Conservation (phyloP, 1,140 invertebrate genomes). For the Anagrus nilaparvatae region DNA sequence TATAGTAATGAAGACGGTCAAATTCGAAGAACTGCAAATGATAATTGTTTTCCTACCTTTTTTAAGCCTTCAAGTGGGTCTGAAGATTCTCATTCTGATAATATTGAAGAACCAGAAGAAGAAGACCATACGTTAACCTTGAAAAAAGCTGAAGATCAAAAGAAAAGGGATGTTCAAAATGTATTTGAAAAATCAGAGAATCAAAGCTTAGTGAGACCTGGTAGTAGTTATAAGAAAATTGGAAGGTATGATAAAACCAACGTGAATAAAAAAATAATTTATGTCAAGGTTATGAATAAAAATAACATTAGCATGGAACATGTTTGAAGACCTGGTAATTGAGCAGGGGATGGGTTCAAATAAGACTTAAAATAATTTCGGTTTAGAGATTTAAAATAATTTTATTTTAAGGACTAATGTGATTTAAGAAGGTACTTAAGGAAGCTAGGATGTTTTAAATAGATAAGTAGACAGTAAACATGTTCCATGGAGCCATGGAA, state of each 20-base stretch:
- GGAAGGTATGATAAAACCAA: slow-evolving; percentile 27
- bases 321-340: too few relatives aligned
- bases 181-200: slow-evolving; percentile 35
- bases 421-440: too few relatives aligned
- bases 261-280: too few relatives aligned
- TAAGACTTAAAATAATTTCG: too few relatives aligned
- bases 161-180: slow-evolving; percentile 35
- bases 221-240: slow-evolving; percentile 35
- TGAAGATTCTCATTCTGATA: slow-evolving; percentile 16
- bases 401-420: too few relatives aligned
- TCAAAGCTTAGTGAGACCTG: slow-evolving; percentile 18
- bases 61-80: slow-evolving; percentile 12
- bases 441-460: too few relatives aligned
- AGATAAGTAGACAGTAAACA: too few relatives aligned
- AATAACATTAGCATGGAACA: too few relatives aligned
- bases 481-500: too few relatives aligned
- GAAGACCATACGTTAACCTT: slow-evolving; percentile 38
- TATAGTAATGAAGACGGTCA: slow-evolving; percentile 40
- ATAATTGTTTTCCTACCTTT: slow-evolving; percentile 13
- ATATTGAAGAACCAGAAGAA: slow-evolving; percentile 19
- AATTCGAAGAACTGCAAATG: slow-evolving; percentile 27
- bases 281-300: too few relatives aligned
- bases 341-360: too few relatives aligned
- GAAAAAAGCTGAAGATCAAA: slow-evolving; percentile 35
- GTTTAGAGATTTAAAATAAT: too few relatives aligned